Evolutionary conservation across 2,797 vertebrate species (phyloP), one percentile per base, ranked within the genome.

Genomic region (Helarctos malayanus): DNA sequence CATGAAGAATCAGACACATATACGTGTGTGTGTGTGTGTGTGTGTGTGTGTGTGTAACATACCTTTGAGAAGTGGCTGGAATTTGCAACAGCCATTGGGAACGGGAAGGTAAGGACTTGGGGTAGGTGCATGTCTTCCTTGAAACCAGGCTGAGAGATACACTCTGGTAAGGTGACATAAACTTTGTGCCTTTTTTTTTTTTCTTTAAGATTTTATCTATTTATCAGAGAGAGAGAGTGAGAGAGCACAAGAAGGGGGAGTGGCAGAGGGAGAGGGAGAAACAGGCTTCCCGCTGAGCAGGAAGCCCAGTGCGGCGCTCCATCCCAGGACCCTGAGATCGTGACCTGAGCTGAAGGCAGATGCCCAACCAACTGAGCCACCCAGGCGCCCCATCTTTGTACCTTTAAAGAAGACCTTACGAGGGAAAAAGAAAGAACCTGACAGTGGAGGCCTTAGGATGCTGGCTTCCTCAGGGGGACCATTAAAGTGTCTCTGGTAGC

Each of bases 401-500:
- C 32, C 47, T 80, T 87, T 96, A 83, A 91, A 87, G 79, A 95
- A 85, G 32, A 82, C 18, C 15, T 81, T 59, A 88, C 49, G 32
- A 90, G 65, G 19, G 8, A 41, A 56, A 84, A 85, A 82, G 41
- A 91, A 81, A 57, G 86, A 85, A 94, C 65, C 41, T 89, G 38
- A 49, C 59, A 29, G 18, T 94, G 45, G 56, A 71, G 84, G 14
- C 57, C 65, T 69, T 93, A 47, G 32, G 41, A 61, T 94, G n/a
- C 5, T 84, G 8, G 21, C 88, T 92, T 96, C 47, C 47, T 96
- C 13, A 47, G 59, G 47, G 52, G n/a, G 45, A 73, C 75, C 59
- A n/a, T 93, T 93, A 59, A 15, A 82, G 10, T 86, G 19, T 78
- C 41, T 96, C 27, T 97, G 41, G 81, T 92, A 94, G 63, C 52